These are phyloP conservation scores for Tortrix viridana DNA, from an alignment of 2,888 invertebrate species.

Conservation along the genomic window DNA sequence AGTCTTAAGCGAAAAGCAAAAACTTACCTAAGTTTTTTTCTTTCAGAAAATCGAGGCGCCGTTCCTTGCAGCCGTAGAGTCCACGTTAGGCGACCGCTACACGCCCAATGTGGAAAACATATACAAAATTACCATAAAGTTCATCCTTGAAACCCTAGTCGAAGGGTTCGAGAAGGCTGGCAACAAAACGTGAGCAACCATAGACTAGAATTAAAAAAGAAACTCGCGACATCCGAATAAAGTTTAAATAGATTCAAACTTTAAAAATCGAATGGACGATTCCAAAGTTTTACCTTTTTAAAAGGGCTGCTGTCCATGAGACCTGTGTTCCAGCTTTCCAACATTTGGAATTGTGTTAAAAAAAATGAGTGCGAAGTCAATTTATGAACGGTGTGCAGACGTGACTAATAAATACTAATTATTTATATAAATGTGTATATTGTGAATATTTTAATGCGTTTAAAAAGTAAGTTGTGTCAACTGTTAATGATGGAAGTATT, in stretches of 20 bases:
- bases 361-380: conserved; percentile 29
- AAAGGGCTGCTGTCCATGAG: conserved; percentile 16
- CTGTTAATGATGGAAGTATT: conserved; percentile 23
- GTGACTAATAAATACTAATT: conserved; percentile 31
- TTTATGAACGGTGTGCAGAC: conserved; percentile 27
- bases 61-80: conserved; percentile 93
- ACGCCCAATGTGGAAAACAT: conserved; percentile 95
- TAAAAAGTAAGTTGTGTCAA: conserved; percentile 42
- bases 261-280: conserved; percentile 45
- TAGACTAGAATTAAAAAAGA: conserved; percentile 24
- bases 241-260: conserved; percentile 36
- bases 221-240: conserved; percentile 36
- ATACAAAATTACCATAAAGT: conserved; percentile 95
- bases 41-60: conserved; percentile 95
- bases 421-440: conserved; percentile 51
- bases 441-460: conserved; percentile 51
- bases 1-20: conserved; percentile 19
- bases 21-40: conserved; percentile 44
- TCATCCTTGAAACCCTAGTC: conserved; percentile 93
- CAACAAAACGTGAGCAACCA: conserved; percentile 63
- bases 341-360: conserved; percentile 36
- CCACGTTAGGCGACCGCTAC: conserved; percentile 94
- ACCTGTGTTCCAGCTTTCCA: conserved; percentile 32
- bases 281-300: conserved; percentile 41
- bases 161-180: conserved; percentile 88